phyloP scores from a whole-genome alignment of 2,797 vertebrate species.

The Erethizon dorsatum region DNA sequence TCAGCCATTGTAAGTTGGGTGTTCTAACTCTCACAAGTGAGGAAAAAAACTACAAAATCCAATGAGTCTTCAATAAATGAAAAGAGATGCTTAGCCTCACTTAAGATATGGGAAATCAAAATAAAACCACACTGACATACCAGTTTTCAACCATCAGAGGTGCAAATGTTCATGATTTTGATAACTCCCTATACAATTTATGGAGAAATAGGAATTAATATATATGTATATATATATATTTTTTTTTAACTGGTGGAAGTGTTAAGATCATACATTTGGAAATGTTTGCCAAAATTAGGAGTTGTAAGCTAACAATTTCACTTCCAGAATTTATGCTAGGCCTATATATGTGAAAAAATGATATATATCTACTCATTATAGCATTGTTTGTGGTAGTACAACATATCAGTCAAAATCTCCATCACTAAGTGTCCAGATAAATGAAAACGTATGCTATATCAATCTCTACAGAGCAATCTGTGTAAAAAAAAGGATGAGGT shows the following conservation, averaged over 20 bases:
- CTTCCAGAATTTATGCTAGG: slow-evolving; percentile 17
- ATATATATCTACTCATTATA: background rate
- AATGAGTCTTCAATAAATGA: background rate
- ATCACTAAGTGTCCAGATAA: background rate
- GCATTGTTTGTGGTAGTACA: background rate
- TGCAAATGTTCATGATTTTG: background rate
- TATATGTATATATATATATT: background rate
- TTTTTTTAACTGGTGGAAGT: background rate
- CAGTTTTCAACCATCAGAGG: background rate
- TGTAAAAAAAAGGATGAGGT: background rate
- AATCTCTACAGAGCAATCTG: background rate
- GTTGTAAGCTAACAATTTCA: slow-evolving; percentile 22
- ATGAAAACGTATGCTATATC: background rate
- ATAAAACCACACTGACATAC: background rate
- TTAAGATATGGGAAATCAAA: background rate
- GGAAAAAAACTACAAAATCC: background rate
- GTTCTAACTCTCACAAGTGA: slow-evolving; percentile 20
- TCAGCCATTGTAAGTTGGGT: background rate
- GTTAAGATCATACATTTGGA: background rate
- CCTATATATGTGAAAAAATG: background rate
- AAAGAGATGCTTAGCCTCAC: slow-evolving; percentile 16
- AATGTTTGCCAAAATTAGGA: slow-evolving; percentile 34
- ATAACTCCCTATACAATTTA: background rate
- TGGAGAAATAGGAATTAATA: background rate
- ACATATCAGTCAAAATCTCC: background rate